Evolutionary conservation across 1,140 invertebrate genomes (phyloP).

Genomic region (Heliconius eleuchia): DNA sequence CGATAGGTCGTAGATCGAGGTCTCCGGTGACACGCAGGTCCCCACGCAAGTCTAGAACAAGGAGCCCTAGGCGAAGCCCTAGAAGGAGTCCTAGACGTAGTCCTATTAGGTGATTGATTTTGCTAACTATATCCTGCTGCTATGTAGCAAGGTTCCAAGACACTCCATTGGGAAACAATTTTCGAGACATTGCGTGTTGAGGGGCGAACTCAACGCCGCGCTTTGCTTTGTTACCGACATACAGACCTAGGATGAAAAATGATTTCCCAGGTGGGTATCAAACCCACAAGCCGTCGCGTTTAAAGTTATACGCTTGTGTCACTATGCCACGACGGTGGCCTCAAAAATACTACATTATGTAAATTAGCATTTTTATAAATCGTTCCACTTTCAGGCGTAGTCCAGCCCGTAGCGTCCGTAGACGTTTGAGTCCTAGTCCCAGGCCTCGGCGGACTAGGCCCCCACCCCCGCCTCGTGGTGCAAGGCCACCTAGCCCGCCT

Average conservation of each 20-base stretch:
- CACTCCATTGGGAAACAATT: too few relatives aligned
- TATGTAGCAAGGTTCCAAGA: too few relatives aligned
- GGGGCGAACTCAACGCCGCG: too few relatives aligned
- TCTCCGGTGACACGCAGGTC: conserved; percentile 48
- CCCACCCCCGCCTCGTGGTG: conserved; percentile 44
- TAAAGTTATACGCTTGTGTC: too few relatives aligned
- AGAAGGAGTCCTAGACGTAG: conserved; percentile 56
- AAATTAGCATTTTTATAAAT: too few relatives aligned
- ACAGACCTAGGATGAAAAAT: too few relatives aligned
- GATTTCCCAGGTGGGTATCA: too few relatives aligned
- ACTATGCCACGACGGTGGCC: too few relatives aligned
- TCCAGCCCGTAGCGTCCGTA: conserved; percentile 42
- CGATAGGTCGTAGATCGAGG: conserved; percentile 47
- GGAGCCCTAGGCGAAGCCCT: conserved; percentile 53
- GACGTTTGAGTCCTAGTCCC: conserved; percentile 44
- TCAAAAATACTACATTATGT: too few relatives aligned
- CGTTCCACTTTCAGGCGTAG: conserved; percentile 39
- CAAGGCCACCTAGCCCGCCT: conserved; percentile 61
- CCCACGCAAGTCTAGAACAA: conserved; percentile 54
- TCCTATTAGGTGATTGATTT: conserved; percentile 48
- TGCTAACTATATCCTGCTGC: neutral
- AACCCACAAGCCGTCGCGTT: too few relatives aligned
- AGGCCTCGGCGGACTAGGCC: conserved; percentile 44
- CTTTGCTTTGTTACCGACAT: too few relatives aligned
- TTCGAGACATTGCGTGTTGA: too few relatives aligned